Base-by-base conservation (phyloP, 1,140 invertebrate species). In the Diorhabda sublineata region DNA sequence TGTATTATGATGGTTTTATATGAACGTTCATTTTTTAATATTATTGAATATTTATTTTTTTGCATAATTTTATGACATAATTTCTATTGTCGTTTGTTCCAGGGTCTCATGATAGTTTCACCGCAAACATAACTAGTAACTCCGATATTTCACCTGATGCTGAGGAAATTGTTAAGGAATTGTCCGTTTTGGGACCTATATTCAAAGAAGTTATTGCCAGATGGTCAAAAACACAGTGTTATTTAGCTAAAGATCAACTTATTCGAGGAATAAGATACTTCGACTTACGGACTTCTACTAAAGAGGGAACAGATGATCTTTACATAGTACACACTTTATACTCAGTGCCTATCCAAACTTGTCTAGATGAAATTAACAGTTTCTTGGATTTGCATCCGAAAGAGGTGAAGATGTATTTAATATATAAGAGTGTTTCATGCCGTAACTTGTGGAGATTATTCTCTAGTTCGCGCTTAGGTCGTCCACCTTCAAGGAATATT, bases 91-190 rank as follows among this genome's bases (percentile, higher is more conserved):
- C 26, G 26, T 52, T 3, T 6, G 26, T 67, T 74, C 63, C 6
- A 93, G 92, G 92, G 75, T 91, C 91, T 64, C 92, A 94, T 82
- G 89, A 94, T 78, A 91, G 92, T 69, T 91, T 92, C 85, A 92
- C 90, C 4, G 93, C 89, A 77, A 87, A 87, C 2, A 90, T 94
- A 59, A 84, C 84, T 11, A 80, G 80, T 47, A 73, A 71, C 4
- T 81, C 85, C n/a, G 81, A 84, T 3, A 77, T 91, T 6, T 86
- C 90, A 2, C 91, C 91, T 0, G 92, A 94, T 81, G 87, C 90
- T 9, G 86, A 89, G 9, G 76, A 79, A 2, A 76, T 86, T 41
- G 82, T 92, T 8, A 83, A 85, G 66, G 81, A 83, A 65, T 74
- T 88, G n/a, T 81, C 80, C 6, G 80, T 79, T 45, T 83, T 88